These are phyloP conservation scores for Hipparchia sbordonii DNA, from an alignment of 2,888 invertebrate species.

Conservation along the genomic window DNA sequence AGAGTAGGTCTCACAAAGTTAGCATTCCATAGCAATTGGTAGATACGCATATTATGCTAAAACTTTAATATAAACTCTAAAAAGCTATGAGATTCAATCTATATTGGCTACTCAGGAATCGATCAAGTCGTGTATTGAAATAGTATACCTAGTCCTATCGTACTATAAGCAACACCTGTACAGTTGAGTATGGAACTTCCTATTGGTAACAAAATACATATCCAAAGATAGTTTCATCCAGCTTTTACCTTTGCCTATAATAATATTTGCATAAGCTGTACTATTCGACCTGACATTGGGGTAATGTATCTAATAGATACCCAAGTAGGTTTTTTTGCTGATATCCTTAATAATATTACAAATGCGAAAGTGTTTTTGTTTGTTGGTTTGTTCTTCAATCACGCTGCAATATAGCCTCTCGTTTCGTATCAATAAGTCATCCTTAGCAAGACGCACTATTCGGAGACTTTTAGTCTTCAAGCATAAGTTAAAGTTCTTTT, in stretches of 20 bases:
- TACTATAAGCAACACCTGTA: slow-evolving; percentile 6
- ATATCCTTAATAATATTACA: too few relatives aligned
- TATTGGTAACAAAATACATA: neutral
- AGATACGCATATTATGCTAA: neutral
- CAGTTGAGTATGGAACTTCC: slow-evolving; percentile 10
- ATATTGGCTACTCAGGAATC: slow-evolving; percentile 24
- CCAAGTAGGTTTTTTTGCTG: too few relatives aligned
- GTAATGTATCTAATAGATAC: neutral
- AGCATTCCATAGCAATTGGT: too few relatives aligned
- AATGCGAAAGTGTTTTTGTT: too few relatives aligned
- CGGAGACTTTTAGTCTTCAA: too few relatives aligned
- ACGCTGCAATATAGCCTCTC: too few relatives aligned
- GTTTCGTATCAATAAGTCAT: too few relatives aligned
- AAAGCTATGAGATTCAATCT: slow-evolving; percentile 1
- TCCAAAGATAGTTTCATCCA: neutral
- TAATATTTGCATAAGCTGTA: neutral
- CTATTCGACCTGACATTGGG: neutral
- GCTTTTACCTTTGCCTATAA: neutral
- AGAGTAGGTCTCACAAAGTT: too few relatives aligned
- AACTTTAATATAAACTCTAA: slow-evolving; percentile 5
- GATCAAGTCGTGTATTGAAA: slow-evolving; percentile 20
- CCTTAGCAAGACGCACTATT: too few relatives aligned
- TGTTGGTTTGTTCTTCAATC: too few relatives aligned
- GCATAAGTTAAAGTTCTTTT: too few relatives aligned
- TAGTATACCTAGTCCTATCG: neutral